A percentile compares a stretch with the other conserved stretches of the same genome.
phyloP scores from a whole-genome alignment of 2,113 vertebrate species.

The Microtus pennsylvanicus region DNA sequence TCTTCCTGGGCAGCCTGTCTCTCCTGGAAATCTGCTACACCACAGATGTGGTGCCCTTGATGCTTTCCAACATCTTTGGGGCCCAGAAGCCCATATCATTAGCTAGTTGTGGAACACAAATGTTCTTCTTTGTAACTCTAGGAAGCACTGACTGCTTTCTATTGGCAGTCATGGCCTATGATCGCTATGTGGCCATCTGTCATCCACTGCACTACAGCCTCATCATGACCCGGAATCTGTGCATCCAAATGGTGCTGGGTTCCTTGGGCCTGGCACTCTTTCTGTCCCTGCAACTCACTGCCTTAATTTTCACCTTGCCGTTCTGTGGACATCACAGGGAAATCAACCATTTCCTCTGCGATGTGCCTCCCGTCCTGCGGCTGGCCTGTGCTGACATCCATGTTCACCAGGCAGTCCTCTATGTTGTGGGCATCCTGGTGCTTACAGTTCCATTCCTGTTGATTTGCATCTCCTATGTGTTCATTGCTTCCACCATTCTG shows the following conservation, averaged over 20 bases:
- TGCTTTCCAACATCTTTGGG: constrained; percentile 65
- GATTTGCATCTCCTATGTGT: constrained; percentile 51
- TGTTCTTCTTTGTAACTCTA: constrained; percentile 68
- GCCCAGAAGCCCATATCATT: constrained; percentile 38
- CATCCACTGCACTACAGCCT: constrained; percentile 68
- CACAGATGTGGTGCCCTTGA: constrained; percentile 52
- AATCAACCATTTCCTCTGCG: constrained; percentile 75
- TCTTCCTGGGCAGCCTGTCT: constrained; percentile 66
- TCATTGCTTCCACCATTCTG: constrained; percentile 59
- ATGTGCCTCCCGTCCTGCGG: constrained; percentile 19
- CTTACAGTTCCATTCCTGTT: constrained; percentile 64
- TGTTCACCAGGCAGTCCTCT: constrained; percentile 60
- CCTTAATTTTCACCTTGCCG: constrained; percentile 68
- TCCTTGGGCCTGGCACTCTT: not conserved
- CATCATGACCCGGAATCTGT: constrained; percentile 63
- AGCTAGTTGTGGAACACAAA: constrained; percentile 71
- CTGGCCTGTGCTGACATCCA: constrained; percentile 64
- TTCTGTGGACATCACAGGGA: constrained; percentile 50
- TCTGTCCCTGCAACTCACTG: constrained; percentile 61
- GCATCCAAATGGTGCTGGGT: not conserved
- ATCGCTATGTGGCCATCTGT: constrained; percentile 72
- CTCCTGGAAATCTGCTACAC: constrained; percentile 69
- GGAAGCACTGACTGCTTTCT: constrained; percentile 72
- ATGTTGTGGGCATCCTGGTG: constrained; percentile 48
- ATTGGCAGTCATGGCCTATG: constrained; percentile 71